Base-by-base conservation (phyloP, 2,888 invertebrate genomes). In the Catocala nupta region DNA sequence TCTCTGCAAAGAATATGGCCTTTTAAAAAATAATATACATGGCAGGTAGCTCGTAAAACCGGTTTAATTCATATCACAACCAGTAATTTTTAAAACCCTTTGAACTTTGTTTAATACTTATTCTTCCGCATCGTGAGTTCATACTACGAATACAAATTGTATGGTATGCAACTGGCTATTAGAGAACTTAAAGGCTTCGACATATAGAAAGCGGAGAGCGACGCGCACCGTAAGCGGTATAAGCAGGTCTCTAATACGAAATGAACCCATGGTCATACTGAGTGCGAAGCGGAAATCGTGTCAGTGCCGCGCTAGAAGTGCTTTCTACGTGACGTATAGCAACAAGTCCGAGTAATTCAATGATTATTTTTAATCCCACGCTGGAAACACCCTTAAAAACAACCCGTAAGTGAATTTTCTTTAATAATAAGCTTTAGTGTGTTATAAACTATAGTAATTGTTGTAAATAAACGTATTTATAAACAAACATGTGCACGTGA, bases 241-340 rank as follows among this genome's bases (percentile, higher is more conserved):
- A 48, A 8, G 9, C 1, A 1, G 10, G 48, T 5, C 10, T 1
- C 48, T 1, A 47, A 47, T 16, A 48, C 8, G 10, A n/a, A 33
- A 50, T n/a, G 49, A 50, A n/a, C n/a, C 49, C 49, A 50, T 10
- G 49, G 49, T 12, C 49, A 25, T 34, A 50, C 34, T 5, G 36
- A 8, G 36, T 39, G 36, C 36, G 36, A 9, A 9, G 36, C 48
- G 48, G 48, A 48, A 48, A 25, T 10, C 16, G 10, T 13, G 25
- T 6, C 49, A 50, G 49, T 50, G 5, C 9, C 12, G 49, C 33
- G n/a, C 34, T 10, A 50, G 49, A 34, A 34, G 49, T 50, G 49
- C 49, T 50, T 50, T 50, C 49, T 50, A 16, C n/a, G 12, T 50
- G 49, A 50, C 49, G 49, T 50, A 50, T 25, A 34, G 45, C 1